Percentiles rank a stretch among this genome's conserved stretches.
Evolutionary conservation across 2,113 vertebrate species (phyloP).

Genomic region (Coptodon rendalli): DNA sequence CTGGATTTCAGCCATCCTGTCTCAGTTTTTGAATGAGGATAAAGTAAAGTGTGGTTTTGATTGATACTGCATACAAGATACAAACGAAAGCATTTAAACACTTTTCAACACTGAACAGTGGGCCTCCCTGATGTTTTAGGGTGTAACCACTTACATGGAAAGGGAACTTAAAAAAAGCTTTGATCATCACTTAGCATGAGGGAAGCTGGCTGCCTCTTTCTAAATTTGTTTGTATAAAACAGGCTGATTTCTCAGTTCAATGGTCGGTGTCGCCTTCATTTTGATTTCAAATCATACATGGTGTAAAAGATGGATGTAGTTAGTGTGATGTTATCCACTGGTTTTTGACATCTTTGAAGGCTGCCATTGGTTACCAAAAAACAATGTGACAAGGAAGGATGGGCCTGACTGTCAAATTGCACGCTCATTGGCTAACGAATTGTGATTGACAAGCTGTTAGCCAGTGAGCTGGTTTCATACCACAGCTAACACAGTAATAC

Average conservation of each 20-base stretch:
- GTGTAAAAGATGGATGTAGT: not conserved
- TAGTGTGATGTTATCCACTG: fast-evolving
- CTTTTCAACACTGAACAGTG: not conserved
- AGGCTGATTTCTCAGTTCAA: fast-evolving
- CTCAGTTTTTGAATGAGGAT: not conserved
- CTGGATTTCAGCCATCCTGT: not conserved
- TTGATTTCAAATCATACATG: not conserved
- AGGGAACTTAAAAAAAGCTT: not conserved
- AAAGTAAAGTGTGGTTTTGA: not conserved
- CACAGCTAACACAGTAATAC: not conserved
- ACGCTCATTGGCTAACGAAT: fast-evolving
- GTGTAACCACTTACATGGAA: not conserved
- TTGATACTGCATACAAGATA: not conserved
- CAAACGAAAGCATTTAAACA: not conserved
- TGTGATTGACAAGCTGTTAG: not conserved
- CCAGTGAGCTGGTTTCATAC: not conserved
- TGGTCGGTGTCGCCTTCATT: not conserved
- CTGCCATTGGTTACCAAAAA: not conserved
- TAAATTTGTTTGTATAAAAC: not conserved
- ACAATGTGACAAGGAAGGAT: fast-evolving
- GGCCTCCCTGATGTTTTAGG: fast-evolving
- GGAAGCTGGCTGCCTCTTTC: not conserved
- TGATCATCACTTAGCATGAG: not conserved
- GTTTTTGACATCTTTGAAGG: not conserved
- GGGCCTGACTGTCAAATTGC: fast-evolving